Conservation (phyloP, 2,797 vertebrate genomes). For the Myotis myotis region DNA sequence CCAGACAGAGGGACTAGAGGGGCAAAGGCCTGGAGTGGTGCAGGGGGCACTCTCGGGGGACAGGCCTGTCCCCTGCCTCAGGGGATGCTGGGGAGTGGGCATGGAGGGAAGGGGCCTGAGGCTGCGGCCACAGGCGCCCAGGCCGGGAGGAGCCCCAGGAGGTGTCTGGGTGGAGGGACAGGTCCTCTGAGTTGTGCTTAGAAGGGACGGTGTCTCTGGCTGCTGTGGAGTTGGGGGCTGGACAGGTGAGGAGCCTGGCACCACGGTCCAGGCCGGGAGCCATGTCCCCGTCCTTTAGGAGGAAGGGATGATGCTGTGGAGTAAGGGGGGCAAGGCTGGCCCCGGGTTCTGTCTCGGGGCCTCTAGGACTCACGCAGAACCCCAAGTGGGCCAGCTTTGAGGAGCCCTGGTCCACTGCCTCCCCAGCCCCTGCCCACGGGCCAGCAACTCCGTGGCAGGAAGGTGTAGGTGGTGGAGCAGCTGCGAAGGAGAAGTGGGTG, state of each 20-base stretch:
- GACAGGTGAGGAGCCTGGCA: background rate
- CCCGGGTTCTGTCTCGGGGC: background rate
- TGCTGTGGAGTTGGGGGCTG: constrained; percentile 41
- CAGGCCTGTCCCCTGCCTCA: background rate
- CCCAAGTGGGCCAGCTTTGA: fast-evolving
- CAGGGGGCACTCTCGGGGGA: background rate
- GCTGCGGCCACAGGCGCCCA: fast-evolving
- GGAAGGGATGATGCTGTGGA: fast-evolving
- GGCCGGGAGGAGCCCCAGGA: background rate
- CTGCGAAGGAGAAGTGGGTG: constrained; percentile 71
- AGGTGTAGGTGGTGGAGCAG: constrained; percentile 69
- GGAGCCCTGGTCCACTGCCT: background rate
- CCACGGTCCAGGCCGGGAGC: background rate
- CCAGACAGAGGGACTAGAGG: background rate
- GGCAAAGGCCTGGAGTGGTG: background rate
- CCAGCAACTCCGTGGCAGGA: constrained; percentile 59
- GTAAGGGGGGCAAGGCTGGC: too few species aligned
- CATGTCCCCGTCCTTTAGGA: background rate
- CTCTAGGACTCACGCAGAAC: background rate
- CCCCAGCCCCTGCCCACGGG: constrained; percentile 8
- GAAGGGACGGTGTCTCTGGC: background rate
- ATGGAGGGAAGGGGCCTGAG: background rate
- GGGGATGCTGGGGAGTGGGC: background rate
- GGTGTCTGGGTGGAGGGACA: background rate
- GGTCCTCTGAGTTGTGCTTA: background rate